Evolutionary conservation across 2,797 vertebrate genomes (phyloP).

Genomic region (Schizopygopsis pylzovi): DNA sequence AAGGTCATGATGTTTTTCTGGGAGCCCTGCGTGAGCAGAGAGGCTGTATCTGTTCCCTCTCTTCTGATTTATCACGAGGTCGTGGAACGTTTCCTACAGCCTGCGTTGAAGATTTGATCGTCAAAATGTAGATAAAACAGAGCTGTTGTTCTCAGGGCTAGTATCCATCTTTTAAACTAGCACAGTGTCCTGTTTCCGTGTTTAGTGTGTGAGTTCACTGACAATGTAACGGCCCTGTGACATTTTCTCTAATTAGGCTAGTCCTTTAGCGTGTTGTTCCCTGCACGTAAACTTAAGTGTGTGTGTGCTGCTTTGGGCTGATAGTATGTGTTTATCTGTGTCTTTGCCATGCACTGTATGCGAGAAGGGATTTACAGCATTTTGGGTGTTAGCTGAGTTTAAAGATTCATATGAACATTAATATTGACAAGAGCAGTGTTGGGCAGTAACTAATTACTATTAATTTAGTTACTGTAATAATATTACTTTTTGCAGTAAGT

Average conservation of each 20-base stretch:
- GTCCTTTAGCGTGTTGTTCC: conserved; percentile 28
- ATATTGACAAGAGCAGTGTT: too few relatives aligned
- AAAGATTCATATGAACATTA: neutral
- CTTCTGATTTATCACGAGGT: conserved; percentile 26
- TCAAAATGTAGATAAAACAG: conserved; percentile 13
- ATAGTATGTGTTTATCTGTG: conserved; percentile 1
- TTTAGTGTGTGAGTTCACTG: conserved; percentile 10
- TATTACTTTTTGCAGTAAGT: too few relatives aligned
- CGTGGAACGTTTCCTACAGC: conserved; percentile 1
- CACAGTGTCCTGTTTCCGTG: neutral
- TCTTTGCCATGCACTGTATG: neutral
- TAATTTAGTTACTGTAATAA: too few relatives aligned
- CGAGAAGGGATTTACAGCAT: neutral
- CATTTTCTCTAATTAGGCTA: conserved; percentile 48
- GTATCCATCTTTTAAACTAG: conserved; percentile 15
- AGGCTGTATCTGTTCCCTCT: conserved; percentile 22
- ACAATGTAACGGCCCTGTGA: conserved; percentile 12
- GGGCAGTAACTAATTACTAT: too few relatives aligned
- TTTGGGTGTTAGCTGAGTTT: neutral
- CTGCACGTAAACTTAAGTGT: neutral
- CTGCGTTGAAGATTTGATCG: neutral
- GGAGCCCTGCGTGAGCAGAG: neutral
- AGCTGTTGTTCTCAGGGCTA: neutral
- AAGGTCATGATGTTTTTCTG: conserved; percentile 40
- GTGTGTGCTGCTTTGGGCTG: neutral